Evolutionary conservation across 1,140 invertebrate species (phyloP).

Genomic region (Neodiprion pinetum): DNA sequence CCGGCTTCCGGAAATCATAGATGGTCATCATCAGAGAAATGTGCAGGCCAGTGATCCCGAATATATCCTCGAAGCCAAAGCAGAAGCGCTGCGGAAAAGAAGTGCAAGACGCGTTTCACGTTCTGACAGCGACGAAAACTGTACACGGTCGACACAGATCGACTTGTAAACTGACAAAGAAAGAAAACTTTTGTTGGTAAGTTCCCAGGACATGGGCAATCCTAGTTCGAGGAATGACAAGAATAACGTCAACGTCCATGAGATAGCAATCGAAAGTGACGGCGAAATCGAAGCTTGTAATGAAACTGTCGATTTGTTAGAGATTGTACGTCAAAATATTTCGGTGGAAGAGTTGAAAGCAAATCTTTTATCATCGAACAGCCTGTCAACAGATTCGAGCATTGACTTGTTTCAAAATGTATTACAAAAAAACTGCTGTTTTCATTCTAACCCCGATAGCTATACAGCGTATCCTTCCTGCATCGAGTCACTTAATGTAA

Average conservation of each 20-base stretch:
- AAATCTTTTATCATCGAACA: background rate
- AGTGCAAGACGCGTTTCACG: conserved; percentile 9
- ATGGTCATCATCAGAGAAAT: conserved; percentile 25
- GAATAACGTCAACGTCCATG: background rate
- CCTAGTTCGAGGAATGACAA: background rate
- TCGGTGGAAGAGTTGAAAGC: background rate
- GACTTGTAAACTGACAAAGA: no score
- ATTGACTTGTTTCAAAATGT: conserved; percentile 22
- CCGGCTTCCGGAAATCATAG: conserved; percentile 31
- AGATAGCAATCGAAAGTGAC: conserved; percentile 11
- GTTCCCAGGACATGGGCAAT: no score
- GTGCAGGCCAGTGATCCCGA: conserved; percentile 29
- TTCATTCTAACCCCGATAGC: background rate
- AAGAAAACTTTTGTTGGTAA: no score
- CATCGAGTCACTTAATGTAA: background rate
- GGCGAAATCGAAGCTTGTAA: background rate
- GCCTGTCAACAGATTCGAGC: conserved; percentile 4
- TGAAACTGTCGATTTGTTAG: background rate
- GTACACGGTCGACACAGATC: no score
- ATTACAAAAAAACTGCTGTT: conserved; percentile 9
- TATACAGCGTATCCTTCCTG: conserved; percentile 6
- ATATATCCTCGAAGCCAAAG: conserved; percentile 22
- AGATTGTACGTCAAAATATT: conserved; percentile 14
- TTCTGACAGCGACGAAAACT: no score
- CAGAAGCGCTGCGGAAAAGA: conserved; percentile 13